Base-by-base conservation (phyloP, 2,888 invertebrate genomes). In the Microchrysa polita region DNA sequence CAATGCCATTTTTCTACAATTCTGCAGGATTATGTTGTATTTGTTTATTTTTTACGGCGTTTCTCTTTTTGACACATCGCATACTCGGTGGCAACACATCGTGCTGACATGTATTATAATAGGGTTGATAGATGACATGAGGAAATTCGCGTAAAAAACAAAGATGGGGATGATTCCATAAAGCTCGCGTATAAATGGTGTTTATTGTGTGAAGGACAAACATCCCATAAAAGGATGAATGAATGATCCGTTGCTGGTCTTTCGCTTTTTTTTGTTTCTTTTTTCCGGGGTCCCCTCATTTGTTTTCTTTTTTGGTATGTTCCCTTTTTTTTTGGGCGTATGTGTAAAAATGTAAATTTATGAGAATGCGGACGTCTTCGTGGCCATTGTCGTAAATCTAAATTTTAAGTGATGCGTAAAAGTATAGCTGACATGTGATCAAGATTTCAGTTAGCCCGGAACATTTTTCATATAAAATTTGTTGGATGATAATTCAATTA, bases 61-160 rank as follows among this genome's bases (percentile, higher is more conserved):
- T 61, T 40, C 40, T 40, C n/a, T 40, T 27, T 34, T 34, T 61
- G 16, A 61, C 12, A 34, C 27, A 16, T 34, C 18, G n/a, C 18
- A 48, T n/a, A n/a, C 60, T n/a, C n/a, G 16, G 40, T 18, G 10
- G 61, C 40, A 42, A 40, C 61, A 40, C 40, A 61, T 40, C 40
- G n/a, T 61, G 40, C 2, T 61, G 61, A 61, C 61, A 61, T 61
- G 61, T 61, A 61, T 61, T 61, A 61, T 61, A 61, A 34, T 40
- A 40, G 61, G 16, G 34, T 61, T 61, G 61, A 61, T 61, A 61
- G 61, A 61, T 61, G 61, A 40, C 27, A 34, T 40, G 40, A 61
- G 61, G 61, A 61, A 34, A 34, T 40, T 61, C 40, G 61, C 61
- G 61, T n/a, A n/a, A n/a, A n/a, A 40, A 27, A 2, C 14, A 48